phyloP scores from a whole-genome alignment of 2,113 vertebrate genomes.

The Sturnira hondurensis region DNA sequence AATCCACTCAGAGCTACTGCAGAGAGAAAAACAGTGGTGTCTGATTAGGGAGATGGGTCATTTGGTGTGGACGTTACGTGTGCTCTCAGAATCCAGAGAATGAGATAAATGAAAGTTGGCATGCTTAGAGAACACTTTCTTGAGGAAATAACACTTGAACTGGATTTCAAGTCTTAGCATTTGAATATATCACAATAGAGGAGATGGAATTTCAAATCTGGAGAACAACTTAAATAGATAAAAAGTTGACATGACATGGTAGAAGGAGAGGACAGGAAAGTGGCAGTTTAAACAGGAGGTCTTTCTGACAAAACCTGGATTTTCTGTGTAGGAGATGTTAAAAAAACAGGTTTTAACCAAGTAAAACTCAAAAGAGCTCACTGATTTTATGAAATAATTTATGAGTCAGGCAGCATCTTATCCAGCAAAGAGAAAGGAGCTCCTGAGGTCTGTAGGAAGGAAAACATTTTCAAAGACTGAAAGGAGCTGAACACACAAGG shows the following conservation, averaged over 20 bases:
- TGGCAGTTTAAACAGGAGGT: not conserved
- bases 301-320: not conserved
- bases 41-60: not conserved
- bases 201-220: not conserved
- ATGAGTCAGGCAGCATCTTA: not conserved
- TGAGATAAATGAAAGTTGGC: not conserved
- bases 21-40: not conserved
- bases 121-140: not conserved
- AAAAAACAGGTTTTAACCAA: not conserved
- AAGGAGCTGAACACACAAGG: not conserved
- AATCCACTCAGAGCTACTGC: not conserved
- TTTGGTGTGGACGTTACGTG: not conserved
- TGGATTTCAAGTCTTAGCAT: not conserved
- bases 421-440: not conserved
- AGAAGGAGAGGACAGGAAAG: not conserved
- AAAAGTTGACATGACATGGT: not conserved
- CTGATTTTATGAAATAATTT: not conserved
- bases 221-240: not conserved
- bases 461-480: not conserved
- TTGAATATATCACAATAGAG: not conserved
- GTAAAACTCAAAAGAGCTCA: not conserved
- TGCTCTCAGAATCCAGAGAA: not conserved
- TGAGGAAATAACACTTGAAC: not conserved
- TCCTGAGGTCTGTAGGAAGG: not conserved
- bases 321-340: not conserved